Evolutionary conservation across 2,888 invertebrate genomes (phyloP).

Genomic region (Prenolepis imparis): DNA sequence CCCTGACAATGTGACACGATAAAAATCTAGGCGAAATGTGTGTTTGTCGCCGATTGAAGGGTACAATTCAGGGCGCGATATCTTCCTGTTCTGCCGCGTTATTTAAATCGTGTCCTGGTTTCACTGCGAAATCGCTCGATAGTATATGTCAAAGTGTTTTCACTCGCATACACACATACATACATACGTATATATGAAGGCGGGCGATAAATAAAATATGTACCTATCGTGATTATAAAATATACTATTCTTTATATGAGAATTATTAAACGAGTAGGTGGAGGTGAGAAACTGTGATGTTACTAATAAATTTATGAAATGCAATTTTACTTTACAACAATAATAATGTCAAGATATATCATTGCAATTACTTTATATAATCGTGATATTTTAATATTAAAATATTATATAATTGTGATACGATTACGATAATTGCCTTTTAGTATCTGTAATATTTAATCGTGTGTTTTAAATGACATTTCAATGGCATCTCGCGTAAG

Average conservation of each 20-base stretch:
- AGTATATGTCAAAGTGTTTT: not conserved
- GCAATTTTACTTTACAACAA: not conserved
- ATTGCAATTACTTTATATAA: not conserved
- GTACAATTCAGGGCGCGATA: constrained; percentile 55
- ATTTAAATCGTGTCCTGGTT: constrained; percentile 49
- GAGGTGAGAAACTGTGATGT: not conserved
- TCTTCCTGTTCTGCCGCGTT: constrained; percentile 56
- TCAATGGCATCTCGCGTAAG: not conserved
- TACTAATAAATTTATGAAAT: not conserved
- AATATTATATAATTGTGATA: not conserved
- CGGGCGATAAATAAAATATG: constrained; percentile 6
- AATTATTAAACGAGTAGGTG: not conserved
- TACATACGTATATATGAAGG: not conserved
- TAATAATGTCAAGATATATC: not conserved
- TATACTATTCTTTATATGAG: not conserved
- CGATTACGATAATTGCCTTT: not conserved
- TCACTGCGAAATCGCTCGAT: constrained; percentile 14
- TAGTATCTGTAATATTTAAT: constrained; percentile 7
- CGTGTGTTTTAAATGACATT: not conserved
- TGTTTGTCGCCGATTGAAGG: constrained; percentile 57
- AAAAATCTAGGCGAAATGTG: constrained; percentile 67
- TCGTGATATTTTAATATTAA: not conserved
- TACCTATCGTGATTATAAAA: not conserved
- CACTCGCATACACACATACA: not conserved
- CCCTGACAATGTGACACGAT: constrained; percentile 64